A percentile compares a stretch with the other conserved stretches of the same genome.
Conservation (phyloP, 2,797 vertebrate genomes). For the Loriculus beryllinus region DNA sequence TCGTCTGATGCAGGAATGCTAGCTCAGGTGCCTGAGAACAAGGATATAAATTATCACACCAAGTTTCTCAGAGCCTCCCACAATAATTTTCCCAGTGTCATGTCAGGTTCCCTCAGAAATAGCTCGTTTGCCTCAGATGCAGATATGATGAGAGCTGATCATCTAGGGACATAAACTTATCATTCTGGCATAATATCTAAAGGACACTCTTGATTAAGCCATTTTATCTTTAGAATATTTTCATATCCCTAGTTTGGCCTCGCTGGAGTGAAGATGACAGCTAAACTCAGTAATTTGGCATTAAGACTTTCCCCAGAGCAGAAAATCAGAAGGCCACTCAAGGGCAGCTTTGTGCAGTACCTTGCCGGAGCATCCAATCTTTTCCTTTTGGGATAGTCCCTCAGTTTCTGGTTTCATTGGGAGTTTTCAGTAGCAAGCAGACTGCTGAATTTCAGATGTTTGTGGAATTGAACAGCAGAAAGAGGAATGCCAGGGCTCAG, state of each 20-base stretch:
- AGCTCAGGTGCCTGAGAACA: not conserved
- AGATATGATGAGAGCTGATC: not conserved
- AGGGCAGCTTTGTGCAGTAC: not conserved
- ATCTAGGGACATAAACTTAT: not conserved
- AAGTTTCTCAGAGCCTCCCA: not conserved
- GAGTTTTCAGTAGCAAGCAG: slow-evolving; percentile 48
- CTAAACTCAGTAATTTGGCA: not conserved
- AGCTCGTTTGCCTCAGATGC: not conserved
- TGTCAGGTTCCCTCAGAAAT: not conserved
- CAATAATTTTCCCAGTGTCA: not conserved
- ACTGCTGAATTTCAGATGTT: slow-evolving; percentile 55
- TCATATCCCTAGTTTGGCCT: not conserved
- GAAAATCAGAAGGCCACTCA: not conserved
- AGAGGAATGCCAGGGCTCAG: slow-evolving; percentile 56
- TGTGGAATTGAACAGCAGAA: slow-evolving; percentile 42
- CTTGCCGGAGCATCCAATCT: not conserved
- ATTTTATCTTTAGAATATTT: not conserved
- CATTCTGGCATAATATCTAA: not conserved
- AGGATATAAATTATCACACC: not conserved
- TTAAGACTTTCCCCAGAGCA: not conserved
- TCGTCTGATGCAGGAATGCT: not conserved
- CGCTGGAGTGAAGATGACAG: not conserved
- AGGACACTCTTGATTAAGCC: not conserved
- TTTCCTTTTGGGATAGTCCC: slow-evolving; percentile 18
- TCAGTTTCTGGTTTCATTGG: slow-evolving; percentile 36